A percentile compares a stretch with the other conserved stretches of the same genome.
Conservation (phyloP, 1,140 invertebrate species). For the Meloidogyne floridensis region DNA sequence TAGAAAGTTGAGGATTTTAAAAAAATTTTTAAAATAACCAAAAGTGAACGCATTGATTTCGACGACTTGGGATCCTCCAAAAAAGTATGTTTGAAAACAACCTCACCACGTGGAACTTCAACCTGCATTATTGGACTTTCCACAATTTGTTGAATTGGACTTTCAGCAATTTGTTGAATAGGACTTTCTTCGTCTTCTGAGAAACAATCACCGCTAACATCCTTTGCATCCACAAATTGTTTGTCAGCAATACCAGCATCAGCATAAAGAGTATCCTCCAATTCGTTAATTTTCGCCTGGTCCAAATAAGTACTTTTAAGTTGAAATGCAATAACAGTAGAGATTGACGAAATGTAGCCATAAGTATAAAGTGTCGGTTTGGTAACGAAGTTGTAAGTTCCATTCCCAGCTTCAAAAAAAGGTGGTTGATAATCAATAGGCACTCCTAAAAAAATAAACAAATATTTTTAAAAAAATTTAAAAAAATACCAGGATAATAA, state of each 20-base stretch:
- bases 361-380: slow-evolving; percentile 22
- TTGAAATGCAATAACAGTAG: slow-evolving; percentile 14
- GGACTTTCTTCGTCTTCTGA: neutral
- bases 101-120: slow-evolving; percentile 15
- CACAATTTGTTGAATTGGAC: neutral
- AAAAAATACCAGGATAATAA: neutral
- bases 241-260: slow-evolving; percentile 3
- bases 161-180: neutral
- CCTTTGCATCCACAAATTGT: neutral
- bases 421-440: slow-evolving; percentile 32
- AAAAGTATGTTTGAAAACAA: neutral
- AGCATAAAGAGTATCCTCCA: slow-evolving; percentile 21
- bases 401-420: slow-evolving; percentile 10
- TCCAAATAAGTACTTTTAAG: slow-evolving; percentile 30
- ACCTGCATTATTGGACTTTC: neutral
- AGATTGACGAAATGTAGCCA: slow-evolving; percentile 17
- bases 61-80: neutral
- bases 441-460: slow-evolving; percentile 12
- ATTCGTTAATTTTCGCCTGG: neutral
- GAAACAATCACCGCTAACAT: slow-evolving; percentile 14
- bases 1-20: neutral
- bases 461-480: neutral
- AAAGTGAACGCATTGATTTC: neutral
- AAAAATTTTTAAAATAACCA: neutral
- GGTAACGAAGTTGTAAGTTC: slow-evolving; percentile 22